These are phyloP conservation scores for Caenorhabditis tropicalis DNA, from an alignment of 1,140 invertebrate species.

Conservation along the genomic window DNA sequence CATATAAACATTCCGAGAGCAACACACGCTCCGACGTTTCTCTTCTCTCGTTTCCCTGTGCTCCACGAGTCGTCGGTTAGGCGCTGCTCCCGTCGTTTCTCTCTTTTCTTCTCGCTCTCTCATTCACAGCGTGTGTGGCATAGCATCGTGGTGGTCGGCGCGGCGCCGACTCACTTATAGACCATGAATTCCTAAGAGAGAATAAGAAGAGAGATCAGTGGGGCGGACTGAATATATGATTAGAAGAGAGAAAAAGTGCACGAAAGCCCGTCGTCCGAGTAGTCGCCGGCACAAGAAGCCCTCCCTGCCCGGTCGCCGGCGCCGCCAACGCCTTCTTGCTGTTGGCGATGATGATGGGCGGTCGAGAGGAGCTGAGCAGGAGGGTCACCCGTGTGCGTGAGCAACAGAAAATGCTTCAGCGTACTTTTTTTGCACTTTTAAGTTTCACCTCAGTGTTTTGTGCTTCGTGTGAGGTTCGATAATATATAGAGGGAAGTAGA, in stretches of 20 bases:
- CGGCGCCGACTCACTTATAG: neutral
- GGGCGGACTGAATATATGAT: constrained; percentile 32
- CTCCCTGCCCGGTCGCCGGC: neutral
- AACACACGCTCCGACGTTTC: neutral
- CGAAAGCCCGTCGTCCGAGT: neutral
- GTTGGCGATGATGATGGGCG: neutral
- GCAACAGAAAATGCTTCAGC: neutral
- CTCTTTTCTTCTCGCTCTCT: neutral
- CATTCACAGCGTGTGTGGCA: constrained; percentile 20
- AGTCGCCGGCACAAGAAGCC: neutral
- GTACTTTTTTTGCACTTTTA: constrained; percentile 11
- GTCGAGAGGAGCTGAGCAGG: constrained; percentile 7
- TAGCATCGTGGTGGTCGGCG: constrained; percentile 14
- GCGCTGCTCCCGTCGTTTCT: neutral
- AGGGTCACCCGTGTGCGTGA: constrained; percentile 23
- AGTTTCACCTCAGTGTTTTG: neutral
- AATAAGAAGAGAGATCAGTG: neutral
- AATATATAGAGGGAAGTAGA: neutral
- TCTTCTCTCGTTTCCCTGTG: neutral
- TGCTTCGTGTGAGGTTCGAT: neutral
- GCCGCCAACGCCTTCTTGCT: constrained; percentile 35
- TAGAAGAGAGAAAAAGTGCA: neutral
- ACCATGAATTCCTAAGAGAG: neutral
- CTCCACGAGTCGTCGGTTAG: neutral
- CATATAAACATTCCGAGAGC: constrained; percentile 20